phyloP scores from a whole-genome alignment of 2,797 vertebrate species.

The Sebastes taczanowskii region DNA sequence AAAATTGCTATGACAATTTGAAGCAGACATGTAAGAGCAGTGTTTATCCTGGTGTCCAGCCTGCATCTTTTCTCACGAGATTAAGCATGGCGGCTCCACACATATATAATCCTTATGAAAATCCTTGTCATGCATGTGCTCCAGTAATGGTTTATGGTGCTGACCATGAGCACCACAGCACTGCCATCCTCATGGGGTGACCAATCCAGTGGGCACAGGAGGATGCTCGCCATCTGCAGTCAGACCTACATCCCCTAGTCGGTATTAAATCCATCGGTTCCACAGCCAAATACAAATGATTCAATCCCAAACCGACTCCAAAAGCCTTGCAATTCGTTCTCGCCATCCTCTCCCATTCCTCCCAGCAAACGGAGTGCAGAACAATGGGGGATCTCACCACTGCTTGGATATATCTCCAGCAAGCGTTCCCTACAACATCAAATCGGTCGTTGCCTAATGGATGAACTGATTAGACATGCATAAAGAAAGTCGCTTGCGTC shows the following conservation, averaged over 20 bases:
- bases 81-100: conserved; percentile 40
- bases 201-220: conserved; percentile 50
- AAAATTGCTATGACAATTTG: neutral
- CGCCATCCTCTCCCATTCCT: conserved; percentile 9
- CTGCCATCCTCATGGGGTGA: conserved; percentile 41
- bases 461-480: conserved; percentile 19
- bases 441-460: conserved; percentile 34
- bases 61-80: conserved; percentile 25
- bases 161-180: conserved; percentile 46
- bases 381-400: conserved; percentile 43
- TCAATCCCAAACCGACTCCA: conserved; percentile 61
- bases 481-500: conserved; percentile 31
- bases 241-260: conserved; percentile 32
- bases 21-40: neutral
- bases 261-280: conserved; percentile 75
- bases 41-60: conserved; percentile 13
- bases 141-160: conserved; percentile 63
- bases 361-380: conserved; percentile 12
- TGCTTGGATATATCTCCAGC: conserved; percentile 7
- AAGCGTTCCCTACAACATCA: conserved; percentile 14
- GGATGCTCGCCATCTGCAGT: conserved; percentile 27
- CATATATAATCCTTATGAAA: conserved; percentile 71
- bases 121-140: conserved; percentile 65
- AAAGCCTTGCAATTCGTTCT: conserved; percentile 35
- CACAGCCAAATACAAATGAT: conserved; percentile 73